Evolutionary conservation across 1,140 invertebrate species (phyloP), one percentile per base, ranked within the genome.

Genomic region (Lordiphosa stackelbergi): DNA sequence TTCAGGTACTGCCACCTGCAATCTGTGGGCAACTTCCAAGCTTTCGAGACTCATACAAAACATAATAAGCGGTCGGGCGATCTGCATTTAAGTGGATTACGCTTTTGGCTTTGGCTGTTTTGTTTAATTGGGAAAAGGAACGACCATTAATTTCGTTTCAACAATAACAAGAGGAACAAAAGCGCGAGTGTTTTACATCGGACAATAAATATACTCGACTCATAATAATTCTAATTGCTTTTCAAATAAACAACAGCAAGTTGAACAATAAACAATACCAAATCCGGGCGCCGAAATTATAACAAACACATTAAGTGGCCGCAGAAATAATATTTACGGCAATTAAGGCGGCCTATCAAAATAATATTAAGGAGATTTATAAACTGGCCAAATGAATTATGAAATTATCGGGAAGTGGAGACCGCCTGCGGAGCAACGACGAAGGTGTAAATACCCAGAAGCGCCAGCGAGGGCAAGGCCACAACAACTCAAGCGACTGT

Each of bases 281-380:
- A 8, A 31, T 31, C 28, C 53, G 53, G 53, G 63, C 58, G 63
- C 62, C 62, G 38, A 28, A 6, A 46, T 43, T 46, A 45, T 48
- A 34, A n/a, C 58, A 45, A 51, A 37, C 47, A 42, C 69, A 83
- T 74, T 78, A 69, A 70, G 45, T 45, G 31, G 53, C 64, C 52
- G 28, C 48, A 74, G 59, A 64, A 72, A 85, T 66, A 85, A 85
- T 85, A 85, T 85, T 85, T 83, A 85, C 69, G 52, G 52, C 70
- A 85, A 85, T 73, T 73, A 74, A 31, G 70, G 57, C 64, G 69
- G 72, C 73, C 77, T 85, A 83, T 68, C 72, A 85, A 83, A 85
- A 85, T 85, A 85, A 83, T 83, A 83, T 85, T 83, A 81, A 85
- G 70, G 54, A 85, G 81, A 85, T 85, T 85, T 85, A 85, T 78